Percentiles rank a stretch among this genome's conserved stretches.
These are phyloP conservation scores for Muraenolepis orangiensis DNA, from an alignment of 2,797 vertebrate genomes.

Conservation along the genomic window DNA sequence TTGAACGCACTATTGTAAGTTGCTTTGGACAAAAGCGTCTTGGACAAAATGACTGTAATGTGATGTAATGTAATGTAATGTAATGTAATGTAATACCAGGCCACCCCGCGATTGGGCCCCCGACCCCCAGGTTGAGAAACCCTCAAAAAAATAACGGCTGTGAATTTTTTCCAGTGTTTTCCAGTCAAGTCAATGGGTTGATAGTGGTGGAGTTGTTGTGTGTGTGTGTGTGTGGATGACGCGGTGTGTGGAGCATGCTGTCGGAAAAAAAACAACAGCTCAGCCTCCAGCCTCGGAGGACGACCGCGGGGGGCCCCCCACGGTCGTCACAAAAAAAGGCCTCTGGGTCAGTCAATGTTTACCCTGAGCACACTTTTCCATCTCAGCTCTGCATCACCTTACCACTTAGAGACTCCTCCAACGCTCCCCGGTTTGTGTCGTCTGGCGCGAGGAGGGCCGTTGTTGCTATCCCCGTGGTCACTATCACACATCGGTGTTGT, in stretches of 20 bases:
- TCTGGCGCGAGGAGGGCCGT: constrained; percentile 16
- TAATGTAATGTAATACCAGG: too few species aligned
- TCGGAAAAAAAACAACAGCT: constrained; percentile 63
- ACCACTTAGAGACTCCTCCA: constrained; percentile 50
- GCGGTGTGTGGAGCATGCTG: constrained; percentile 50
- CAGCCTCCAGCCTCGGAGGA: constrained; percentile 26
- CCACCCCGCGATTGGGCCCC: too few species aligned
- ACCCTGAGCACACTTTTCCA: constrained; percentile 63
- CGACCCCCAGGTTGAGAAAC: too few species aligned
- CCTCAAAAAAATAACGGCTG: too few species aligned
- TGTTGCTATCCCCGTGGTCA: too few species aligned
- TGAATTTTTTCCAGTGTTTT: too few species aligned
- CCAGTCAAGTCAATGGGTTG: too few species aligned
- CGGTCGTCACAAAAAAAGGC: constrained; percentile 20
- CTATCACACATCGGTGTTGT: too few species aligned
- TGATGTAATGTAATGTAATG: too few species aligned
- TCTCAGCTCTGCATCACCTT: constrained; percentile 62
- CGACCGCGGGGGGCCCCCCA: constrained; percentile 58
- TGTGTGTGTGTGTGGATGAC: constrained; percentile 42
- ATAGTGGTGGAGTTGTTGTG: background rate
- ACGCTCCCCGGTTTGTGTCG: constrained; percentile 45
- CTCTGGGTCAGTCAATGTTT: constrained; percentile 75
- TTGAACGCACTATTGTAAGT: too few species aligned
- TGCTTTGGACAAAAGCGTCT: too few species aligned
- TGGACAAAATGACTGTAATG: too few species aligned